Percentiles rank a stretch among this genome's conserved stretches.
Evolutionary conservation across 2,797 vertebrate genomes (phyloP).

Genomic region (Pipistrellus pipistrellus): DNA sequence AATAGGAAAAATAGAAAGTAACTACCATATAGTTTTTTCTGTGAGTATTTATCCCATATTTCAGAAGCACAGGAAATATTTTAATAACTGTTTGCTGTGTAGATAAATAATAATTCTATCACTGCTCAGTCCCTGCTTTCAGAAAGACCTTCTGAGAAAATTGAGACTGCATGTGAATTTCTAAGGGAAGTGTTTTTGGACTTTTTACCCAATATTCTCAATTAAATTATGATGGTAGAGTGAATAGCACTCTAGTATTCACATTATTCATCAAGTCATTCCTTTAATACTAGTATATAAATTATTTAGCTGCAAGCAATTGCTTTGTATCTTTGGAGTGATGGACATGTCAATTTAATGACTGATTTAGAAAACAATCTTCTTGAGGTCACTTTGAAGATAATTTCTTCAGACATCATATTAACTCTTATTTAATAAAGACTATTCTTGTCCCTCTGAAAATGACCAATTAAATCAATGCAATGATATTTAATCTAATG

Average conservation of each 20-base stretch:
- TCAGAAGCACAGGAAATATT: background rate
- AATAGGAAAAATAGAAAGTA: background rate
- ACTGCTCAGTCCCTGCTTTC: background rate
- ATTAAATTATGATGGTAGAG: conserved; percentile 26
- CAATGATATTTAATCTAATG: conserved; percentile 42
- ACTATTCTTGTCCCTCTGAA: conserved; percentile 66
- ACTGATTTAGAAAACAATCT: conserved; percentile 75
- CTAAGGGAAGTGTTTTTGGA: conserved; percentile 14
- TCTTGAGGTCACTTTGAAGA: conserved; percentile 54
- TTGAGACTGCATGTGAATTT: background rate
- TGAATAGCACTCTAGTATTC: conserved; percentile 1
- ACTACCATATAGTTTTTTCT: background rate
- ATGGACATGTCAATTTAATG: conserved; percentile 66
- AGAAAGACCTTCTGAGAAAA: conserved; percentile 9
- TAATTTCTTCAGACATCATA: conserved; percentile 57
- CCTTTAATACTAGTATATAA: conserved; percentile 13
- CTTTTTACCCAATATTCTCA: conserved; percentile 43
- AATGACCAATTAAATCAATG: conserved; percentile 70
- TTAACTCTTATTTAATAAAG: conserved; percentile 75
- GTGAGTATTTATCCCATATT: background rate
- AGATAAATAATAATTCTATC: conserved; percentile 43
- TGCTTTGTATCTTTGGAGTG: conserved; percentile 59
- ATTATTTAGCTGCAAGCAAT: conserved; percentile 27
- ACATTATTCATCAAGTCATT: conserved; percentile 57
- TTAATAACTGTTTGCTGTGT: background rate